Percentiles rank a stretch among this genome's conserved stretches.
phyloP scores from a whole-genome alignment of 2,888 invertebrate species.

The Drosophila macrothrix region DNA sequence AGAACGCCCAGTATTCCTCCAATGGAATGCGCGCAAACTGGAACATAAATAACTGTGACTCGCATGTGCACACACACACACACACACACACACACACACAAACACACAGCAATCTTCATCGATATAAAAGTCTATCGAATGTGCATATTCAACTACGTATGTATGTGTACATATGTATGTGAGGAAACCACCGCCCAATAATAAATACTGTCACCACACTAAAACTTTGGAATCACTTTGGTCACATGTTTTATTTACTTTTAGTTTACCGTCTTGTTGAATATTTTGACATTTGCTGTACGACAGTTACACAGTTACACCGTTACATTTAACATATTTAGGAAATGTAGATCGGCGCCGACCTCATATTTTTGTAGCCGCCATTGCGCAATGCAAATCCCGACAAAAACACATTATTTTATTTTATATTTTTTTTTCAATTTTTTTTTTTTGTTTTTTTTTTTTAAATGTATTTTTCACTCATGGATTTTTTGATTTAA shows the following conservation, averaged over 20 bases:
- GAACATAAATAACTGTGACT: conserved; percentile 17
- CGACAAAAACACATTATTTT: conserved; percentile 30
- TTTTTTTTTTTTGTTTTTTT: conserved; percentile 2
- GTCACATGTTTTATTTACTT: conserved; percentile 29
- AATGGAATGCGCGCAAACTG: conserved; percentile 15
- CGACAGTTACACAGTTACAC: background rate
- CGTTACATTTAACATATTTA: conserved; percentile 14
- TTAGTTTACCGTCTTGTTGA: conserved; percentile 22
- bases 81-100: conserved; percentile 13
- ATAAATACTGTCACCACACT: conserved; percentile 45
- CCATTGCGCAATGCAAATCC: conserved; percentile 27
- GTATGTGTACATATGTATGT: conserved; percentile 32
- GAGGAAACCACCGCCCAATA: conserved; percentile 58
- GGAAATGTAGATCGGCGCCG: conserved; percentile 21
- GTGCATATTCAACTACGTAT: conserved; percentile 13
- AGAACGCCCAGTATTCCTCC: conserved; percentile 9
- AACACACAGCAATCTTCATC: background rate
- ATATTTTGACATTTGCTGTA: conserved; percentile 17
- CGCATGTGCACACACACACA: conserved; percentile 18
- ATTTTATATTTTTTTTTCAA: background rate
- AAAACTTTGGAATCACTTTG: conserved; percentile 25
- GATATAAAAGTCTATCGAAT: conserved; percentile 17
- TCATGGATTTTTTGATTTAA: conserved; percentile 3
- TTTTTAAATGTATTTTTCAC: conserved; percentile 1
- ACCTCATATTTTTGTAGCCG: conserved; percentile 30